Evolutionary conservation across 2,888 invertebrate genomes (phyloP), one percentile per base, ranked within the genome.

Genomic region (Ichneumon xanthorius): DNA sequence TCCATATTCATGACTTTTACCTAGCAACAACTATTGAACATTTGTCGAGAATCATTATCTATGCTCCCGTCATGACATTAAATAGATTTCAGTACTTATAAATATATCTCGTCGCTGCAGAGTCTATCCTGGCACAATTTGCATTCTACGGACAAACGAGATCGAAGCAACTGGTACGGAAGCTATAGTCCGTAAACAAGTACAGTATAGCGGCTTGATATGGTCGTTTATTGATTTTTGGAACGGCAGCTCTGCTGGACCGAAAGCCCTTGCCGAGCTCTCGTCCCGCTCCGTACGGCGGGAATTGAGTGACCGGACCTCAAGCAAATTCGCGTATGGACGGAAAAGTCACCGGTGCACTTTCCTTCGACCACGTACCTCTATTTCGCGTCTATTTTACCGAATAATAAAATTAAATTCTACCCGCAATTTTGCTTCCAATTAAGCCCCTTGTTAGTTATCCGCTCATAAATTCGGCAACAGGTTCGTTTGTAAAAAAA

Each of bases 211-310:
- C 77, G 65, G 78, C 82, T 85, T 82, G 86, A 88, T 89, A 89
- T 86, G 83, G 82, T 71, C 86, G 86, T 88, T 90, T 91, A 91
- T 91, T 90, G 91, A 91, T 91, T 90, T 89, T 88, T 84, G 84
- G 88, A 88, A 87, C 86, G 76, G 65, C 33, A 72, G 65, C 85
- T 84, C 83, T 61, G 86, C 80, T 85, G 89, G 88, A 89, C 89
- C 87, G 88, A 90, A 89, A 82, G 88, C 85, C 84, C 84, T 86
- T 80, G 75, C 65, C 80, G 67, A 40, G 53, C 65, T 73, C 68
- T 55, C 68, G 30, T 55, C 48, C 48, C 72, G 48, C 53, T 58
- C 76, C 67, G 72, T 83, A 68, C 85, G 88, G 87, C 87, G 82
- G 86, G 84, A 79, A 82, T 81, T 68, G 82, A 85, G 84, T 83